Conservation (phyloP, 2,113 vertebrate genomes). For the Syrrhaptes paradoxus region DNA sequence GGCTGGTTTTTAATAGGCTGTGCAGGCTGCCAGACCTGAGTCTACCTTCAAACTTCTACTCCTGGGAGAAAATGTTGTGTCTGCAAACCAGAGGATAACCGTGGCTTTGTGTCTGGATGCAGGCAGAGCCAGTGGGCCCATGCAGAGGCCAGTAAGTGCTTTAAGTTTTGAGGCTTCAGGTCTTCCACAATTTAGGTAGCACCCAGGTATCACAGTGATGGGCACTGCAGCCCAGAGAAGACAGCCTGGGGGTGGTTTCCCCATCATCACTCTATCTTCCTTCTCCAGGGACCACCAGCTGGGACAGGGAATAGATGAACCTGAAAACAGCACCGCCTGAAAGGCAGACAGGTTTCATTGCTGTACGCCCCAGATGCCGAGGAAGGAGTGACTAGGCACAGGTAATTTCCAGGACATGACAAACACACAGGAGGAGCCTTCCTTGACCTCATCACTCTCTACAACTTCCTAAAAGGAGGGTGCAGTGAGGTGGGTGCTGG, state of each 20-base stretch:
- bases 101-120: background rate
- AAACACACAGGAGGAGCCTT: background rate
- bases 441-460: background rate
- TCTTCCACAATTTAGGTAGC: background rate
- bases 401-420: background rate
- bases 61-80: background rate
- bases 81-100: background rate
- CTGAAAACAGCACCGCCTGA: background rate
- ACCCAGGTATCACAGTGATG: background rate
- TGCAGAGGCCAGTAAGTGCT: background rate
- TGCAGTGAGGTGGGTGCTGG: too few relatives aligned
- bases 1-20: constrained; percentile 34
- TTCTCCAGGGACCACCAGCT: background rate
- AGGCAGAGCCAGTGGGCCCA: background rate
- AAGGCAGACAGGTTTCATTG: background rate
- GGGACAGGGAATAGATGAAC: background rate
- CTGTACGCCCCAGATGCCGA: background rate
- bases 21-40: constrained; percentile 22
- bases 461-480: too few relatives aligned
- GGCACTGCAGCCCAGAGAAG: background rate
- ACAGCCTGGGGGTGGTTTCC: background rate
- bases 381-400: background rate
- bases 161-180: background rate
- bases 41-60: constrained; percentile 22
- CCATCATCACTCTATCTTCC: background rate